These are phyloP conservation scores for Coremacera marginata DNA, from an alignment of 2,888 invertebrate genomes.

Conservation along the genomic window DNA sequence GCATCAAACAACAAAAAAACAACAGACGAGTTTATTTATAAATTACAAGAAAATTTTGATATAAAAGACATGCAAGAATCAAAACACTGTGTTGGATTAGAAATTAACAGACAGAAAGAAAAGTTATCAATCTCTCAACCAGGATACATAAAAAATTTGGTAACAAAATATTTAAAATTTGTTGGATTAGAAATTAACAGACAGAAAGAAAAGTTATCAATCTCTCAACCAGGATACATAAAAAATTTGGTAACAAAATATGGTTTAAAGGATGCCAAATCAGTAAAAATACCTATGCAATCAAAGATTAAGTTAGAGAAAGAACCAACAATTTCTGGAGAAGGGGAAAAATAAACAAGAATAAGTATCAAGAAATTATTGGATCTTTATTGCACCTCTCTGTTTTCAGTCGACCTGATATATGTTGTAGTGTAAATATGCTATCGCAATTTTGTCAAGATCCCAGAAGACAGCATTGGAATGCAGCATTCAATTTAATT, in stretches of 20 bases:
- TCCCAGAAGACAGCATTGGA: conserved; percentile 5
- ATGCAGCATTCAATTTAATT: background rate
- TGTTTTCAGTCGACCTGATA: background rate
- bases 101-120: too few relatives aligned
- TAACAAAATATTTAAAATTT: too few relatives aligned
- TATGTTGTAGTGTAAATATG: conserved; percentile 17
- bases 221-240: conserved; percentile 6
- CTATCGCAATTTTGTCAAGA: conserved; percentile 11
- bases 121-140: too few relatives aligned
- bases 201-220: background rate
- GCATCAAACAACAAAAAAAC: conserved; percentile 20
- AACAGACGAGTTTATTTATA: conserved; percentile 10
- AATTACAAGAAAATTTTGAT: conserved; percentile 30
- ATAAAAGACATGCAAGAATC: conserved; percentile 18
- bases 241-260: conserved; percentile 5
- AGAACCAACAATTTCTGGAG: background rate
- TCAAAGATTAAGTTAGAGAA: background rate
- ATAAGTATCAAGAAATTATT: conserved; percentile 24
- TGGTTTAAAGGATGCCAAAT: conserved; percentile 22
- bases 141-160: too few relatives aligned
- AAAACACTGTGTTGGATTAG: conserved; percentile 31
- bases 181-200: background rate
- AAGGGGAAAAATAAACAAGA: conserved; percentile 6
- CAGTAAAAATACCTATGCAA: conserved; percentile 29
- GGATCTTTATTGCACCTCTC: conserved; percentile 11